Evolutionary conservation across 2,888 invertebrate genomes (phyloP).

Genomic region (Limnephilus rhombicus): DNA sequence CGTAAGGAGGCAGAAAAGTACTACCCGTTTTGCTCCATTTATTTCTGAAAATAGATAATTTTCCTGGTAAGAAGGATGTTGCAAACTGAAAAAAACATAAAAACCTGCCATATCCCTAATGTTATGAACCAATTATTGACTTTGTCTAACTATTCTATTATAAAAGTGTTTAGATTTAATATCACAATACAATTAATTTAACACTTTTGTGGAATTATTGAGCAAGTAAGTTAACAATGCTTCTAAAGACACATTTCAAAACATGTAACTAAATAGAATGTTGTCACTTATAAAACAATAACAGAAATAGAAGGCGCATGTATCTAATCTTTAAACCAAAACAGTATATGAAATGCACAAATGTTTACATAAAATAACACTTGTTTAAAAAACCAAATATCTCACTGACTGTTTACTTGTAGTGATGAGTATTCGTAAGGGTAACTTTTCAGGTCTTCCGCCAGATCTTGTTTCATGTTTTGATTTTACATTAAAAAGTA

Average conservation of each 20-base stretch:
- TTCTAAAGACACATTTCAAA: background rate
- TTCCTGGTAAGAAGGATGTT: background rate
- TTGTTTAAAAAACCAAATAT: background rate
- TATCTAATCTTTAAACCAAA: background rate
- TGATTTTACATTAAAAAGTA: background rate
- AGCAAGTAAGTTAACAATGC: background rate
- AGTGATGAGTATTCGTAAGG: slow-evolving; percentile 52
- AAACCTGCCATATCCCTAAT: background rate
- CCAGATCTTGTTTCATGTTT: slow-evolving; percentile 29
- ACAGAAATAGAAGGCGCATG: background rate
- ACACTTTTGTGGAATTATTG: background rate
- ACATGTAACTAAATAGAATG: background rate
- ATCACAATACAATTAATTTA: background rate
- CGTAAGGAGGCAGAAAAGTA: slow-evolving; percentile 87
- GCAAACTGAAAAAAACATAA: background rate
- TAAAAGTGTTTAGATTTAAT: background rate
- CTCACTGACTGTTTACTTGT: slow-evolving; percentile 44
- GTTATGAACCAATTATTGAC: background rate
- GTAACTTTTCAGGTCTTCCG: slow-evolving; percentile 24
- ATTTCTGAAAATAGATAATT: slow-evolving; percentile 69
- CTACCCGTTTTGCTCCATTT: slow-evolving; percentile 88
- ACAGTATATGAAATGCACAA: background rate
- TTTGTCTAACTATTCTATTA: background rate
- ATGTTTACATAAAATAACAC: background rate
- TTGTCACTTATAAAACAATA: background rate